These are phyloP conservation scores for Dinothrombium tinctorium DNA, from an alignment of 1,140 invertebrate species.

Conservation along the genomic window DNA sequence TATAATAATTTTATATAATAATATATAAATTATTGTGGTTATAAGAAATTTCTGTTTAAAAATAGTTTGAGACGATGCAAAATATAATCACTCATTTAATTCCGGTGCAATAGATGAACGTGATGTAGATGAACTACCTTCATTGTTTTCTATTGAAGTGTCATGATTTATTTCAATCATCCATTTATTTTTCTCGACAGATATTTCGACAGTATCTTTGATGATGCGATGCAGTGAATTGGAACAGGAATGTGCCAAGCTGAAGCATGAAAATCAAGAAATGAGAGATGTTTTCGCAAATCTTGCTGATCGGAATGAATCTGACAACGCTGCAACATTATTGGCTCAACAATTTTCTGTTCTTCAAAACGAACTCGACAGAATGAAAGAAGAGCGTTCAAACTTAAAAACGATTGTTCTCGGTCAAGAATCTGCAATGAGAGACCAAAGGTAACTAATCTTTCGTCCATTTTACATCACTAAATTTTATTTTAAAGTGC, in stretches of 20 bases:
- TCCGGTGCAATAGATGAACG: no score
- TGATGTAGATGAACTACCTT: not conserved
- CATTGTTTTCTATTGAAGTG: not conserved
- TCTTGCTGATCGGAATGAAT: not conserved
- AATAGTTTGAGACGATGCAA: no score
- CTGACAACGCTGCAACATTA: slow-evolving; percentile 1
- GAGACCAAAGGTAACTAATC: no score
- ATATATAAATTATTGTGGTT: no score
- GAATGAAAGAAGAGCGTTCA: slow-evolving; percentile 65
- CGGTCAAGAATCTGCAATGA: slow-evolving; percentile 3
- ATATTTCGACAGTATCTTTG: slow-evolving; percentile 9
- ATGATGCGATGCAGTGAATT: slow-evolving; percentile 34
- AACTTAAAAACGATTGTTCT: slow-evolving; percentile 54
- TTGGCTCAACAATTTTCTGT: slow-evolving; percentile 45
- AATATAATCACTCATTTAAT: not conserved
- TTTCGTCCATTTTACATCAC: no score
- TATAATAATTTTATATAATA: no score
- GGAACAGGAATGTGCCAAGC: slow-evolving; percentile 73
- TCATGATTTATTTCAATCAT: no score
- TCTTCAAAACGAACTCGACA: slow-evolving; percentile 58
- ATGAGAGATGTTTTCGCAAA: slow-evolving; percentile 38
- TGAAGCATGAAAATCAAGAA: slow-evolving; percentile 33
- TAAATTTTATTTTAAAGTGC: no score
- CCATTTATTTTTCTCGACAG: slow-evolving; percentile 1
- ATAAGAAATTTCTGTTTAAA: no score